Base-by-base conservation (phyloP, 2,113 vertebrate genomes). In the Sinosuthora webbiana region DNA sequence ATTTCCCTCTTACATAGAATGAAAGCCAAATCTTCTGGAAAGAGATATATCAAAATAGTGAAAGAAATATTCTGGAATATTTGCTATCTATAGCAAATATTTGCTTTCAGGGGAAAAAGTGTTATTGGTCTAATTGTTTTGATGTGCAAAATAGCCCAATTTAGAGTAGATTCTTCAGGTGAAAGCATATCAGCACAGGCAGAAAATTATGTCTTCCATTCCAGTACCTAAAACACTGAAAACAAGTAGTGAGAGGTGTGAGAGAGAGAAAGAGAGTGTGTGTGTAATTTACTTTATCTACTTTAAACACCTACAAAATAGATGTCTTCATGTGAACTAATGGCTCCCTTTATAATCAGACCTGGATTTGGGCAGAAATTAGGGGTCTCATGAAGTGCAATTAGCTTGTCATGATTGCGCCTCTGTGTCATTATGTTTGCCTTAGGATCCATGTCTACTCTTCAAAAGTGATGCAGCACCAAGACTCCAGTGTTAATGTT, bases 111-210 rank as follows among this genome's bases (percentile, higher is more conserved):
- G 23, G 3, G 0, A 67, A 77, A 83, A 75, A 6, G 1, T 0
- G 74, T 60, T 62, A 15, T 77, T 41, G 45, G 68, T 71, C 9
- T 47, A 27, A 45, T 52, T 76, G 20, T 37, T 75, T 76, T 60
- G 7, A 22, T 30, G 8, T 41, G 23, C 15, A 77, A 77, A 74
- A 75, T 7, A 47, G 9, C 1, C 11, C 0, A 0, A 37, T 59
- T 74, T 30, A 56, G 33, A 81, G 20, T 6, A 59, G 33, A 59
- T 33, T 55, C 83, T 74, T 81, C 50, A 67, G 45, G 28, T 45
- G n/a, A 68, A 93, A 69, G 31, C 8, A 52, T 49, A 42, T 60
- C 59, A 78, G 7, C 10, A 35, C 16, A 37, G 27, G 10, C 44
- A 53, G 33, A 5, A 90, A 88, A 53, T 0, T 0, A 18, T 44